Percentiles rank a stretch among this genome's conserved stretches.
phyloP scores from a whole-genome alignment of 2,888 invertebrate genomes.

The Ochropleura plecta region DNA sequence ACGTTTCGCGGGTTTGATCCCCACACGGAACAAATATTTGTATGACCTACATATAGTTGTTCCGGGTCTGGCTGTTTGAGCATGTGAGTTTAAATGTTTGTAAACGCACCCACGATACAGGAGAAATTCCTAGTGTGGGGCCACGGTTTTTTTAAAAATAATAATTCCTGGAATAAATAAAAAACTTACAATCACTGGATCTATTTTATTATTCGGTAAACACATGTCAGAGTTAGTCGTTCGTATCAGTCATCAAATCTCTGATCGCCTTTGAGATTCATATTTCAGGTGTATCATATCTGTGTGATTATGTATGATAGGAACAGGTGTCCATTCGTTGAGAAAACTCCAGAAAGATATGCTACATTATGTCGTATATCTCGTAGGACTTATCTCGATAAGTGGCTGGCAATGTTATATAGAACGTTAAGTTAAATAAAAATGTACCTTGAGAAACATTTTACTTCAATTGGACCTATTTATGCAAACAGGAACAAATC shows the following conservation, averaged over 20 bases:
- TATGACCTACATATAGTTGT: no score
- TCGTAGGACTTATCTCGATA: conserved; percentile 1
- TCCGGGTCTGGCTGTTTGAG: no score
- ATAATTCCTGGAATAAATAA: neutral
- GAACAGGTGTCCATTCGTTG: conserved; percentile 1
- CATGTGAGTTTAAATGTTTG: no score
- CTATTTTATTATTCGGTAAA: conserved; percentile 52
- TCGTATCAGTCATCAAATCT: conserved; percentile 52
- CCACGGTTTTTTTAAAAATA: no score
- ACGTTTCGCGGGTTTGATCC: no score
- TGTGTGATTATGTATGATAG: neutral
- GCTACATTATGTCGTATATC: neutral
- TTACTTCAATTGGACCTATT: neutral
- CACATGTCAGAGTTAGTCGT: conserved; percentile 33
- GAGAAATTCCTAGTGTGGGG: no score
- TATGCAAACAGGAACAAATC: no score
- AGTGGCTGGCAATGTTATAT: neutral
- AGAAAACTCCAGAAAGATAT: neutral
- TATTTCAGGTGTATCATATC: conserved; percentile 14
- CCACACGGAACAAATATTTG: no score
- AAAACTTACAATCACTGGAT: conserved; percentile 48
- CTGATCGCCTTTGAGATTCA: conserved; percentile 49
- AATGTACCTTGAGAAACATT: neutral
- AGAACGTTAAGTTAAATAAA: neutral
- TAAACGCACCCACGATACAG: no score